phyloP scores from a whole-genome alignment of 2,113 vertebrate genomes.

The Mesoclemmys tuberculata region DNA sequence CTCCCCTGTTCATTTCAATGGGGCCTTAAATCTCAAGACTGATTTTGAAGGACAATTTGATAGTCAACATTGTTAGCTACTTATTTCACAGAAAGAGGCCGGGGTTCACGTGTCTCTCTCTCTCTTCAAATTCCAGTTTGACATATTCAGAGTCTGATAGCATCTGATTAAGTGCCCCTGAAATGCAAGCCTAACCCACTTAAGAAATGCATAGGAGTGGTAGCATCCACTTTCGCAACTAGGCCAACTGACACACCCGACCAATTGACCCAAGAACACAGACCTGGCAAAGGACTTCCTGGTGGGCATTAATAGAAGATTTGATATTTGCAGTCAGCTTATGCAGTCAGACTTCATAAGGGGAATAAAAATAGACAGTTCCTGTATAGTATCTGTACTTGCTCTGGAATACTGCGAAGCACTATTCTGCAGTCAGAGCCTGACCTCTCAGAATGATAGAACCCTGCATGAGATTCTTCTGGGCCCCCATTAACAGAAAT shows the following conservation, averaged over 20 bases:
- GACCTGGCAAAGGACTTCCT: neutral
- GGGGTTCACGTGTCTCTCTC: neutral
- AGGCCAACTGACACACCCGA: neutral
- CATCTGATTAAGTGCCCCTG: neutral
- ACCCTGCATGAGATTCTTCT: neutral
- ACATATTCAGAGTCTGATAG: neutral
- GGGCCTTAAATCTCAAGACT: neutral
- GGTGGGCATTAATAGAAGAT: neutral
- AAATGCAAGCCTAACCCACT: neutral
- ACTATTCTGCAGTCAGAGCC: neutral
- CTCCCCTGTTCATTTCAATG: neutral
- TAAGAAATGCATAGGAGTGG: neutral
- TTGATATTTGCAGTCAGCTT: neutral
- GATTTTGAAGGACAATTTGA: neutral
- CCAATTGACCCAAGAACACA: neutral
- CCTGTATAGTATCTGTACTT: neutral
- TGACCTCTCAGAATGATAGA: neutral
- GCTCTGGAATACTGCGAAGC: neutral
- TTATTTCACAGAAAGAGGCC: neutral
- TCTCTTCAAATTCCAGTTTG: neutral
- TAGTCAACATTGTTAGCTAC: neutral
- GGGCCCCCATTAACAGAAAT: neutral
- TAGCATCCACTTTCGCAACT: neutral
- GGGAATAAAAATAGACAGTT: neutral
- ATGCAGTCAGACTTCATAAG: neutral